Evolutionary conservation across 92 coral and sea anemone genomes (phyloP), one percentile per base, ranked within the genome.

Genomic region (Bergia puertoricense): DNA sequence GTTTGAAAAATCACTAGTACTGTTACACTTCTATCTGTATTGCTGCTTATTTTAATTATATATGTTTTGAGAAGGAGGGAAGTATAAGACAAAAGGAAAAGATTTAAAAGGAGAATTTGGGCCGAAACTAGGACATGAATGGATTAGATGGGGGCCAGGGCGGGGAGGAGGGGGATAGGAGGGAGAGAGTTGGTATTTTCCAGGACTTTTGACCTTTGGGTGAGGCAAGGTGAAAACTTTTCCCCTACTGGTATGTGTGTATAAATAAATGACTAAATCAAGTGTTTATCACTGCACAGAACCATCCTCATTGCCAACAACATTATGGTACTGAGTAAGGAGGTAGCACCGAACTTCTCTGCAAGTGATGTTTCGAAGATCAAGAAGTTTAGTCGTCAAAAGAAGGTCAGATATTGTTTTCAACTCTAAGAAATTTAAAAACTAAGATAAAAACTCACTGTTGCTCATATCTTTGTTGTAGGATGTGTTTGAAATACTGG

Each of bases 321-420:
- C 75, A 90, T 95, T 22, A 98, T 95, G 85, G 99, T 97, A 18
- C 89, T 94, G 94, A 97, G 97, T 72, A 97, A 97, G 88, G 99
- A 97, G 73, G 96, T 95, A n/a, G 96, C 99, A n/a, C 99, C 99
- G 7, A 94, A 90, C 80, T 94, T 95, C 90, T 92, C 98, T 30
- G 99, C 99, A 0, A 76, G 92, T n/a, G 99, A 96, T 81, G 95
- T 96, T 14, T 90, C 98, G 9, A 96, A 96, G 88, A 94, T 96
- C 86, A 96, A 96, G 94, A 96, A 95, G 62, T 96, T 96, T 86
- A 92, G 98, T 74, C 94, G 95, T 16, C 93, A 93, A 68, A 95
- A 95, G 86, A 95, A 94, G 94, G 98, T 96, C 79, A 6, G 79
- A 44, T 22, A 41, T 36, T 38, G 11, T 15, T 39, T 74, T 74